Conservation (phyloP, 2,113 vertebrate genomes). For the Nasalis larvatus region DNA sequence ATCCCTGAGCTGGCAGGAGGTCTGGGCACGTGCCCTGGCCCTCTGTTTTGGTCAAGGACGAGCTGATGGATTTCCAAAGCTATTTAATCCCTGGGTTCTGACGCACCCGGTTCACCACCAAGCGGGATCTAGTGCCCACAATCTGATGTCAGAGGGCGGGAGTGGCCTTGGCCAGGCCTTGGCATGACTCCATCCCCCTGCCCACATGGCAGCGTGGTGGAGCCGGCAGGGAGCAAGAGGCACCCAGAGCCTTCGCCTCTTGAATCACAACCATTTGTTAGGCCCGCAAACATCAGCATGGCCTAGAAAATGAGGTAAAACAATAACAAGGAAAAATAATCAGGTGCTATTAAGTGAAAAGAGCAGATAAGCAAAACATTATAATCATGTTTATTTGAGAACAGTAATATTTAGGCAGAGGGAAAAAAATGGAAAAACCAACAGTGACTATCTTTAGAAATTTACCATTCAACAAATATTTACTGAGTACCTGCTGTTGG, state of each 20-base stretch:
- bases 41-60: background rate
- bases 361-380: background rate
- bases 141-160: constrained; percentile 56
- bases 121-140: constrained; percentile 36
- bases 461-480: constrained; percentile 58
- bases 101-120: constrained; percentile 21
- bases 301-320: background rate
- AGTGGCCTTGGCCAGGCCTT: background rate
- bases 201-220: constrained; percentile 14
- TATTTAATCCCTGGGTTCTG: constrained; percentile 54
- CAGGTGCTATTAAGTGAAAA: background rate
- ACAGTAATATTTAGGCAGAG: constrained; percentile 24
- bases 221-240: background rate
- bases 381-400: constrained; percentile 15
- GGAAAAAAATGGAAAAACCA: constrained; percentile 57
- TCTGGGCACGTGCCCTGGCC: background rate
- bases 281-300: background rate
- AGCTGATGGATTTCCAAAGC: constrained; percentile 49
- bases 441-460: constrained; percentile 55
- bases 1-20: background rate
- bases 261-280: background rate
- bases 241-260: background rate
- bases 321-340: background rate
- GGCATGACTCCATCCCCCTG: background rate
- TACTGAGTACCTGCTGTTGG: background rate